phyloP scores from a whole-genome alignment of 2,113 vertebrate genomes.

The Heterotis niloticus region DNA sequence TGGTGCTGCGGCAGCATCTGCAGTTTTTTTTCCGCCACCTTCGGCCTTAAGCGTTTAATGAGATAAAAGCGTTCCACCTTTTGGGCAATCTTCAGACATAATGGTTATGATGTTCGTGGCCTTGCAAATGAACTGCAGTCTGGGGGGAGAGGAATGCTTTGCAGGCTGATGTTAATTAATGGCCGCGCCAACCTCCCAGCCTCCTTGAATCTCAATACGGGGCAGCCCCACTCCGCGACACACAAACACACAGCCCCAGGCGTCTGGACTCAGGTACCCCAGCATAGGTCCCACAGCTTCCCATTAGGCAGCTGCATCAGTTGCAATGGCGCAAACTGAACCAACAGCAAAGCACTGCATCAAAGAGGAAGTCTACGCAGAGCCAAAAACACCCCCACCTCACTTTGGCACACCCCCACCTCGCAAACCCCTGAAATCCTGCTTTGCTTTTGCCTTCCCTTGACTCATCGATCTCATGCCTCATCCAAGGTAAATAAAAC shows the following conservation, averaged over 20 bases:
- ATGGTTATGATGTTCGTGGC: constrained; percentile 39
- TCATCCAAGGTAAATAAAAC: background rate
- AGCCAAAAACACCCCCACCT: too few relatives aligned
- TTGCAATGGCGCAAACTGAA: too few relatives aligned
- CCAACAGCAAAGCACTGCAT: constrained; percentile 7
- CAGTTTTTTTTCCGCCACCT: background rate
- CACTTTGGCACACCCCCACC: too few relatives aligned
- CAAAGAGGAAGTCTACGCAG: background rate
- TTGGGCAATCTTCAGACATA: constrained; percentile 35
- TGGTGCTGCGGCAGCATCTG: background rate
- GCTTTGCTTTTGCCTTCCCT: too few relatives aligned
- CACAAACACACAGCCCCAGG: background rate
- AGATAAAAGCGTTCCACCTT: constrained; percentile 32
- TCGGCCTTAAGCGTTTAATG: constrained; percentile 35
- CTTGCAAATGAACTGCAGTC: constrained; percentile 35
- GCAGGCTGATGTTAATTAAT: constrained; percentile 38
- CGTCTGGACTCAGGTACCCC: background rate
- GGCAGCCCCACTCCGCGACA: background rate
- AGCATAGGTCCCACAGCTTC: background rate
- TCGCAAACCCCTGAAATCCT: too few relatives aligned
- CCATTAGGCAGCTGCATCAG: constrained; percentile 23
- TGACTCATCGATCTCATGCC: too few relatives aligned
- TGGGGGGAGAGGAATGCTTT: constrained; percentile 28
- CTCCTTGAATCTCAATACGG: background rate
- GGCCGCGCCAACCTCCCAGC: background rate